phyloP scores from a whole-genome alignment of 2,113 vertebrate genomes.

The Acanthochromis polyacanthus region DNA sequence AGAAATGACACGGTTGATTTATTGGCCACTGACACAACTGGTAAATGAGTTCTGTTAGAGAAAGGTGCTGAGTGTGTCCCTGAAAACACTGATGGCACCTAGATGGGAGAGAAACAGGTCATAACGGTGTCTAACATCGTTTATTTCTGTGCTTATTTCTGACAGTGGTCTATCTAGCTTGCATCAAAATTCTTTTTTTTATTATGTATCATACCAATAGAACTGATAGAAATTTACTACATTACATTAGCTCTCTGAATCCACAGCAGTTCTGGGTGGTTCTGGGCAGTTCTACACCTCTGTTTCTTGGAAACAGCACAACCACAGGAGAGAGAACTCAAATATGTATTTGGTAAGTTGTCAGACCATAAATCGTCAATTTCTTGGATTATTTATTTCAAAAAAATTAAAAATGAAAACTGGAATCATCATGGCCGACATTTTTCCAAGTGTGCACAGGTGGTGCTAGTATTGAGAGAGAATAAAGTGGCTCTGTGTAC shows the following conservation, averaged over 20 bases:
- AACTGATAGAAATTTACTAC: background rate
- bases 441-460: too few relatives aligned
- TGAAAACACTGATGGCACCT: constrained; percentile 11
- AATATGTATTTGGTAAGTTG: too few relatives aligned
- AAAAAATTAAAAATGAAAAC: too few relatives aligned
- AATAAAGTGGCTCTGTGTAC: too few relatives aligned
- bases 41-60: constrained; percentile 31
- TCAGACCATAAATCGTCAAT: too few relatives aligned
- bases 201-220: background rate
- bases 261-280: too few relatives aligned
- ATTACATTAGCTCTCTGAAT: constrained; percentile 3
- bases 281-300: too few relatives aligned
- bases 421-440: too few relatives aligned
- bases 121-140: background rate
- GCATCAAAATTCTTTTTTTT: constrained; percentile 1
- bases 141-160: background rate
- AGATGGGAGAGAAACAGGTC: background rate
- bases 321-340: too few relatives aligned
- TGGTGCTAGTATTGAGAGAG: too few relatives aligned
- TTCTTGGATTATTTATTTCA: too few relatives aligned
- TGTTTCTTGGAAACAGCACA: too few relatives aligned
- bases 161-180: background rate
- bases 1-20: constrained; percentile 58
- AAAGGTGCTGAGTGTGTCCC: constrained; percentile 17
- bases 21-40: constrained; percentile 45